These are phyloP conservation scores for Furcula furcula DNA, from an alignment of 2,888 invertebrate genomes.

Conservation along the genomic window DNA sequence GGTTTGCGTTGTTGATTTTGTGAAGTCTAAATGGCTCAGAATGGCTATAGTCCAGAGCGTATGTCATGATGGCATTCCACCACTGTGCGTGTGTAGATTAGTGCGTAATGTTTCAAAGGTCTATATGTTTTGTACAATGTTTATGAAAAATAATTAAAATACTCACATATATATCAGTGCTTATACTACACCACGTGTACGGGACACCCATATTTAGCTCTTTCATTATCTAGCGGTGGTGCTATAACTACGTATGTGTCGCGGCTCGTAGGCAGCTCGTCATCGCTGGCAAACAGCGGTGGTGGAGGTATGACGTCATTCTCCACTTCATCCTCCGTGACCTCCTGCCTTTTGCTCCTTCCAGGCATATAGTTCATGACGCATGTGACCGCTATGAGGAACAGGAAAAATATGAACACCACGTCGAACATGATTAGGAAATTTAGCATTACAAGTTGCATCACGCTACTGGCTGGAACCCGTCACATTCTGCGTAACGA, in stretches of 20 bases:
- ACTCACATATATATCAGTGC: slow-evolving; percentile 71
- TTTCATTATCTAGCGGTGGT: slow-evolving; percentile 62
- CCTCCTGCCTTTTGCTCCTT: slow-evolving; percentile 68
- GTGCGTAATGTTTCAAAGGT: too few species aligned
- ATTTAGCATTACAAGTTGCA: slow-evolving; percentile 93
- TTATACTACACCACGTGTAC: slow-evolving; percentile 75
- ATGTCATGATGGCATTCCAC: too few species aligned
- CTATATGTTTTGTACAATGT: too few species aligned
- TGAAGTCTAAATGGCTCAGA: too few species aligned
- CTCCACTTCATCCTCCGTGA: slow-evolving; percentile 70
- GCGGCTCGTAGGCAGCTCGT: slow-evolving; percentile 55
- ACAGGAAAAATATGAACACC: slow-evolving; percentile 93
- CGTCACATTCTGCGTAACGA: slow-evolving; percentile 64
- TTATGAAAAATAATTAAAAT: slow-evolving; percentile 12
- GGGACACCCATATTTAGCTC: slow-evolving; percentile 71
- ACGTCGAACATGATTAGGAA: slow-evolving; percentile 94
- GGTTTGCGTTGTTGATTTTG: too few species aligned
- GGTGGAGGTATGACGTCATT: slow-evolving; percentile 77
- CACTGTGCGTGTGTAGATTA: too few species aligned
- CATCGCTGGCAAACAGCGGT: slow-evolving; percentile 67
- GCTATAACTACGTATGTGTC: slow-evolving; percentile 78
- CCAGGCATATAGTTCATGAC: slow-evolving; percentile 91
- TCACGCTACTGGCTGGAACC: slow-evolving; percentile 71
- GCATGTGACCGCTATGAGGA: slow-evolving; percentile 91
- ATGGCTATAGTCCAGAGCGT: too few species aligned